Base-by-base conservation (phyloP, 2,888 invertebrate genomes). In the Caenorhabditis virilis region DNA sequence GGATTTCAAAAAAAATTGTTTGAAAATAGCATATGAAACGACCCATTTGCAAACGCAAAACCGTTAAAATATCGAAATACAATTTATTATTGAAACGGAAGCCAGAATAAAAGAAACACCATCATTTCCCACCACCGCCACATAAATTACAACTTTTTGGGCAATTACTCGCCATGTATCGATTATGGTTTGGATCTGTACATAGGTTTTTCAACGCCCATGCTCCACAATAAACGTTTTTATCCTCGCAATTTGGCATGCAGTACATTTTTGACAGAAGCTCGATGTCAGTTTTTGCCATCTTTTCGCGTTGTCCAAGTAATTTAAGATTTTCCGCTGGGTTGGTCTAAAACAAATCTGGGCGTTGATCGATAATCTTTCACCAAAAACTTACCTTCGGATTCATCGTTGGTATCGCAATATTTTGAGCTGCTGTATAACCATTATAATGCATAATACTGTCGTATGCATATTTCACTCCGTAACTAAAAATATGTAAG, bases 371-470 rank as follows among this genome's bases (percentile, higher is more conserved):
- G 26, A 15, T 2, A 7, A 26, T 25, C n/a, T 43, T 11, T 5
- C 25, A 7, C 9, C 22, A 41, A 41, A 15, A 7, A 7, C 39
- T 39, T 20, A 71, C 73, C 47, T 72, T 76, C 16, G 80, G 78
- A 2, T 65, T 78, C 80, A 80, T 80, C 9, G 80, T 79, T 5
- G 72, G 71, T 26, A 72, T 74, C 9, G 61, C 62, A 13, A 71
- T 65, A 35, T 69, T 63, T 26, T 74, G 65, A 18, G 76, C 72
- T 7, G 76, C 78, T 15, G 76, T 82, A 50, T 72, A 77, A 0
- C 62, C 69, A 27, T 76, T 67, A 53, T 81, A 81, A 47, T 81
- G 81, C 81, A 82, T 81, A n/a, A 81, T 80, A 41, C 70, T 69
- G 36, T 76, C 74, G 45, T 81, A 80, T 9, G 69, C 74, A 39